Conservation (phyloP, 2,797 vertebrate genomes). For the Poecile montanus region DNA sequence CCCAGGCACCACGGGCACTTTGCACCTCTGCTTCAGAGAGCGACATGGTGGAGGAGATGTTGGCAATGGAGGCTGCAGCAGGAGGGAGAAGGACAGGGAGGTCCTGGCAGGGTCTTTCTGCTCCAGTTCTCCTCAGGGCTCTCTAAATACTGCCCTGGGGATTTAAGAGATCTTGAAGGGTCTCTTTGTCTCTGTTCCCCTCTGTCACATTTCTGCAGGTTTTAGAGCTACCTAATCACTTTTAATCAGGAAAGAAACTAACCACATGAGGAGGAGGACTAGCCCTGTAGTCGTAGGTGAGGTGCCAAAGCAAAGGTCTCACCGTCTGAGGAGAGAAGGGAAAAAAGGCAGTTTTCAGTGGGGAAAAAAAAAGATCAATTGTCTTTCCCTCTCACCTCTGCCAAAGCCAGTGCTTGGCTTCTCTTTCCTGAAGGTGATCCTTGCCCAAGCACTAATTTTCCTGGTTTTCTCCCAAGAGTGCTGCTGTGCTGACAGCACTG, state of each 20-base stretch:
- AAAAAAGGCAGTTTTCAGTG: neutral
- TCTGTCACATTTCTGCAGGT: constrained; percentile 39
- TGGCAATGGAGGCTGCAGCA: neutral
- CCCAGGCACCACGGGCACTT: constrained; percentile 49
- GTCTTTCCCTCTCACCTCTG: neutral
- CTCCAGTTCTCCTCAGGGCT: neutral
- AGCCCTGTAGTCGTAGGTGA: neutral
- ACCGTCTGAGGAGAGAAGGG: neutral
- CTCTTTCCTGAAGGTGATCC: neutral
- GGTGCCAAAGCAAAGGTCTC: constrained; percentile 3
- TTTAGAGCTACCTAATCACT: constrained; percentile 59
- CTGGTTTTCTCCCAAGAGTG: neutral
- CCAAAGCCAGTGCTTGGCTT: neutral
- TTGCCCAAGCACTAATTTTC: neutral
- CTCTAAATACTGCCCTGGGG: constrained; percentile 54
- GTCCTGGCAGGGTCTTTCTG: neutral
- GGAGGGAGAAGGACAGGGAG: neutral
- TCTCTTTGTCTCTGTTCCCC: constrained; percentile 19
- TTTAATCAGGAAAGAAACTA: constrained; percentile 69
- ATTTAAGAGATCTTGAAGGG: constrained; percentile 54
- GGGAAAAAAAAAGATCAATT: neutral
- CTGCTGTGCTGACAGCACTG: neutral
- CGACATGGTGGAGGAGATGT: neutral
- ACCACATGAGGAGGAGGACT: constrained; percentile 42
- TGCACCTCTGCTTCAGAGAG: constrained; percentile 62